A percentile compares a stretch with the other conserved stretches of the same genome.
These are phyloP conservation scores for Hycleus phaleratus DNA, from an alignment of 1,140 invertebrate genomes.

Conservation along the genomic window DNA sequence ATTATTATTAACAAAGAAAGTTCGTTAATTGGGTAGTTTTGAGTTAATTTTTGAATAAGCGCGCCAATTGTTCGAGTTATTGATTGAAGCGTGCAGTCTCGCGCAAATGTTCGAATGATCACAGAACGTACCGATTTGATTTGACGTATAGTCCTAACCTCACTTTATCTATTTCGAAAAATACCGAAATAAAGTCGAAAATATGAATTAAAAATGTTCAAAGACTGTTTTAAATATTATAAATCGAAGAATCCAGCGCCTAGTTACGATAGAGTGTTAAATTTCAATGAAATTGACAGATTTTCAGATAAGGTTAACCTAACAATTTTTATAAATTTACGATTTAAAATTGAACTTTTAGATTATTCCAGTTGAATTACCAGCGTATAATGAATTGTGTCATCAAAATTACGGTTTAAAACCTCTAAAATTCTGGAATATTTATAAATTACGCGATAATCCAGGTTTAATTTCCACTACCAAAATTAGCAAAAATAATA, in stretches of 20 bases:
- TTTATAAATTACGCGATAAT: conserved; percentile 48
- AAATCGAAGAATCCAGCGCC: conserved; percentile 47
- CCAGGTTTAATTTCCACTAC: conserved; percentile 42
- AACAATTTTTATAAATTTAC: background rate
- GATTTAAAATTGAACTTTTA: background rate
- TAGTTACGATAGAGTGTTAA: conserved; percentile 45
- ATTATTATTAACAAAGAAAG: too few relatives aligned
- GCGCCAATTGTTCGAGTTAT: too few relatives aligned
- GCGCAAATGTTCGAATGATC: too few relatives aligned
- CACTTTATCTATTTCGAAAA: background rate
- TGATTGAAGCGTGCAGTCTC: too few relatives aligned
- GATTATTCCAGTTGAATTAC: background rate
- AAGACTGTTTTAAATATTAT: conserved; percentile 52
- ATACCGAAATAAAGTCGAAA: too few relatives aligned
- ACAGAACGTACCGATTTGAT: background rate
- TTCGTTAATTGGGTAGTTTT: too few relatives aligned
- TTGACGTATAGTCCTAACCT: conserved; percentile 1
- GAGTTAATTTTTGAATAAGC: too few relatives aligned
- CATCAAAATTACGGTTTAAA: conserved; percentile 43
- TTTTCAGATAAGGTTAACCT: conserved; percentile 2
- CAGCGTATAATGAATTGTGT: background rate
- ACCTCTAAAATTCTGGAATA: conserved; percentile 47
- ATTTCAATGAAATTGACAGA: conserved; percentile 35
- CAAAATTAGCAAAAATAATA: too few relatives aligned
- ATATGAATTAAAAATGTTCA: conserved; percentile 42